phyloP scores from a whole-genome alignment of 2,888 invertebrate species.

The Netelia virgata region DNA sequence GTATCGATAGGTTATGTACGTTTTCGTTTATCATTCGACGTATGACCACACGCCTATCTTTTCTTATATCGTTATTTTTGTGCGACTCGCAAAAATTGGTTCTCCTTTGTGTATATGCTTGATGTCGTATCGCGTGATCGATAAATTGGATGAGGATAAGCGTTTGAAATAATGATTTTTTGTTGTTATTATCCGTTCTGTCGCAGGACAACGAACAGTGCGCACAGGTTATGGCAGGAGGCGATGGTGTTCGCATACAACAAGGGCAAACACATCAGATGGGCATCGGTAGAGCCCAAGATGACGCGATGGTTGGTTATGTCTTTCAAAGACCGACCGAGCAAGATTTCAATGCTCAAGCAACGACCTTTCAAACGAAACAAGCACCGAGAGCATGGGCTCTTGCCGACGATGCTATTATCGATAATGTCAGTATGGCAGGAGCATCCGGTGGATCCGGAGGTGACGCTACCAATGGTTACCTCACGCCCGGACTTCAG shows the following conservation, averaged over 20 bases:
- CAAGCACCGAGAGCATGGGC: constrained; percentile 91
- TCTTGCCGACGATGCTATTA: constrained; percentile 94
- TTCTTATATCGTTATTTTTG: constrained; percentile 17
- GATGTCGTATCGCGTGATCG: no score
- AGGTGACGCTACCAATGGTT: constrained; percentile 66
- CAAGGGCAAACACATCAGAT: constrained; percentile 83
- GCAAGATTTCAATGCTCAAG: constrained; percentile 88
- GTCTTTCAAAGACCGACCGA: constrained; percentile 95
- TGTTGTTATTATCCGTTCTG: constrained; percentile 10
- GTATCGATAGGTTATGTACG: constrained; percentile 67
- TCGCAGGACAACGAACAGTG: constrained; percentile 83
- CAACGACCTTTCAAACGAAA: constrained; percentile 90
- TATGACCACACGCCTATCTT: not conserved
- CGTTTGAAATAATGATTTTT: constrained; percentile 12
- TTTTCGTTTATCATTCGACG: constrained; percentile 40
- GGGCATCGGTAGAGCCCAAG: constrained; percentile 87
- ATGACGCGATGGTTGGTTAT: constrained; percentile 97
- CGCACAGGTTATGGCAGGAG: constrained; percentile 83
- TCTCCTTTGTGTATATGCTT: no score
- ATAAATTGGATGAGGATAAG: not conserved
- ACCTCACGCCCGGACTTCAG: constrained; percentile 86
- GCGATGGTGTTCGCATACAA: constrained; percentile 83
- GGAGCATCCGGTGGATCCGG: constrained; percentile 63
- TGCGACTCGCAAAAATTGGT: constrained; percentile 38
- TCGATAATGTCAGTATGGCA: constrained; percentile 90